Conservation (phyloP, 2,113 vertebrate species). For the Bambusicola thoracicus region DNA sequence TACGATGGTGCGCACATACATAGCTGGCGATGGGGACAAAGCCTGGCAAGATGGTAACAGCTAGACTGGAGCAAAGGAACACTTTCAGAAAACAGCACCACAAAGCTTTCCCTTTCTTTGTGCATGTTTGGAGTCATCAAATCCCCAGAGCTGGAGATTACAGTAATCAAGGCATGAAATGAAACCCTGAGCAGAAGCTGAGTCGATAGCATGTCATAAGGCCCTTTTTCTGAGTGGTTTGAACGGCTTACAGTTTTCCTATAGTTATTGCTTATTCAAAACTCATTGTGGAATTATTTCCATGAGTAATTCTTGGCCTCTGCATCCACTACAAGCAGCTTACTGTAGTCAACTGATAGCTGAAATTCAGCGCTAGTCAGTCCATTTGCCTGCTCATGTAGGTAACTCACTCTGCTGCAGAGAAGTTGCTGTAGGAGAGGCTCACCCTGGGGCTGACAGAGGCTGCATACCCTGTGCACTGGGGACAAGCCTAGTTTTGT, state of each 20-base stretch:
- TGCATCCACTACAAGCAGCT: background rate
- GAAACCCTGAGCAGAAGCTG: background rate
- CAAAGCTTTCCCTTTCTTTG: background rate
- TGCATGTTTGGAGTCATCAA: background rate
- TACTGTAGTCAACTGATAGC: slow-evolving; percentile 11
- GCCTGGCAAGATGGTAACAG: background rate
- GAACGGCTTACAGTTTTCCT: slow-evolving; percentile 52
- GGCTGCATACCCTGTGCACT: fast-evolving
- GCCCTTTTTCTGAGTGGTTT: background rate
- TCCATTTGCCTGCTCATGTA: background rate
- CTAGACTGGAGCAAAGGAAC: background rate
- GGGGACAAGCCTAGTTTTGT: background rate
- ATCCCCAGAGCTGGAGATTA: background rate
- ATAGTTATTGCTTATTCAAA: slow-evolving; percentile 48
- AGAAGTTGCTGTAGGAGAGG: background rate
- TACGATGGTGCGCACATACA: fast-evolving
- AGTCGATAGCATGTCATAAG: slow-evolving; percentile 7
- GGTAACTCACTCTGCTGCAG: background rate
- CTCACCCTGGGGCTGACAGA: background rate
- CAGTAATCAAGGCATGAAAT: slow-evolving; percentile 17
- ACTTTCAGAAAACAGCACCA: background rate
- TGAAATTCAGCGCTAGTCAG: slow-evolving; percentile 17
- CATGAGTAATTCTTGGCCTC: slow-evolving; percentile 47
- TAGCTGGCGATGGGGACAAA: background rate
- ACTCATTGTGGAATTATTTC: slow-evolving; percentile 51